A percentile compares a stretch with the other conserved stretches of the same genome.
These are phyloP conservation scores for Tanypteryx hageni DNA, from an alignment of 2,888 invertebrate species.

Conservation along the genomic window DNA sequence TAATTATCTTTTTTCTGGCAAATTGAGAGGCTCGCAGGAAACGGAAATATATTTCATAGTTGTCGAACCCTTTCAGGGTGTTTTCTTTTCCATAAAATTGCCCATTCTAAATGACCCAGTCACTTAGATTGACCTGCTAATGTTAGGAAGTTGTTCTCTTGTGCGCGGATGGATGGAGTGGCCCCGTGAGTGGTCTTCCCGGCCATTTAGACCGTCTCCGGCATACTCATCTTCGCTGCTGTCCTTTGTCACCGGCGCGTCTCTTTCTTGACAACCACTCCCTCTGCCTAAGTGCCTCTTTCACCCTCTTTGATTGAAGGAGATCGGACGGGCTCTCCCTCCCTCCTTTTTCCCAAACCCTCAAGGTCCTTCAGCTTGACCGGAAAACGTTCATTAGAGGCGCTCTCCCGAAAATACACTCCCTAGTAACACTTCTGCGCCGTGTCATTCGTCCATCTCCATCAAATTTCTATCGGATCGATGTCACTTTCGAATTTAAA, in stretches of 20 bases:
- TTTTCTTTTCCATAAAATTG: too few species aligned
- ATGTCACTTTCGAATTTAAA: too few species aligned
- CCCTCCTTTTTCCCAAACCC: not conserved
- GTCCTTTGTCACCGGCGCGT: not conserved
- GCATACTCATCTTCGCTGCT: too few species aligned
- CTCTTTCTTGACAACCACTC: not conserved
- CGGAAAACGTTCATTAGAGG: not conserved
- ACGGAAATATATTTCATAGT: too few species aligned
- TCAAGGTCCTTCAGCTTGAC: not conserved
- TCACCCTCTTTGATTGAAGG: not conserved
- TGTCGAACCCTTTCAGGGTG: too few species aligned
- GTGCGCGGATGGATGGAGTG: not conserved
- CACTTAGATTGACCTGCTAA: too few species aligned
- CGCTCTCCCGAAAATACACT: not conserved
- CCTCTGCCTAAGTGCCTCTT: not conserved
- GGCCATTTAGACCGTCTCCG: constrained; percentile 5
- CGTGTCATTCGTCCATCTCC: not conserved
- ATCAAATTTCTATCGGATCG: too few species aligned
- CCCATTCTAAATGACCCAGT: too few species aligned
- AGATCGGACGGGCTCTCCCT: not conserved
- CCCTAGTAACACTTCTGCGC: not conserved
- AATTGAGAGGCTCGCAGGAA: too few species aligned
- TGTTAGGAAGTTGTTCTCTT: too few species aligned
- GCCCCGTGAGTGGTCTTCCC: constrained; percentile 30
- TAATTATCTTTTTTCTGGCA: too few species aligned